Evolutionary conservation across 2,888 invertebrate genomes (phyloP).

Genomic region (Willowsia nigromaculata): DNA sequence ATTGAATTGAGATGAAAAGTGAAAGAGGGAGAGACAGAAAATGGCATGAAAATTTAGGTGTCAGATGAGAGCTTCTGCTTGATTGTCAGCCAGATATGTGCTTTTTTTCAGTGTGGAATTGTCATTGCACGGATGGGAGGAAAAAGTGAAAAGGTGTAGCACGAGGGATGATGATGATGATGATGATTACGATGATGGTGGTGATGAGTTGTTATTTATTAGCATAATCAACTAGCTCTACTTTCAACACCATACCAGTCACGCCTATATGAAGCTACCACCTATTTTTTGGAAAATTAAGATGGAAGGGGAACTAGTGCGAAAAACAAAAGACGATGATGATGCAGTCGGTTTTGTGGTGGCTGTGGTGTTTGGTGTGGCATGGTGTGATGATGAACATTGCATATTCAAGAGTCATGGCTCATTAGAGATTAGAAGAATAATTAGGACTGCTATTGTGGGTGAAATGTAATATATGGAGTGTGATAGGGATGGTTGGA

Average conservation of each 20-base stretch:
- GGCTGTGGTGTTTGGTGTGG: neutral
- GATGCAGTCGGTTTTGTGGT: neutral
- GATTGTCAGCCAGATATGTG: neutral
- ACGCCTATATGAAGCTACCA: neutral
- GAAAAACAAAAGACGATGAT: slow-evolving; percentile 1
- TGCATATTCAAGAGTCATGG: slow-evolving; percentile 25
- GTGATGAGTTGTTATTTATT: slow-evolving; percentile 23
- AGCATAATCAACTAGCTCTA: slow-evolving; percentile 26
- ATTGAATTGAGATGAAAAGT: slow-evolving; percentile 22
- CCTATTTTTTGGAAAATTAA: neutral
- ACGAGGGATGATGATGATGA: neutral
- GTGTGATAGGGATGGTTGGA: neutral
- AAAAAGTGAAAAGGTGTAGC: neutral
- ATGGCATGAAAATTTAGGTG: slow-evolving; percentile 10
- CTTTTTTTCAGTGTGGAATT: neutral
- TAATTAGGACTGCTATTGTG: slow-evolving; percentile 10
- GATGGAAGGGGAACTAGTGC: neutral
- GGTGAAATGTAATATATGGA: neutral
- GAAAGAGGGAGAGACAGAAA: neutral
- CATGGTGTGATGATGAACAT: neutral
- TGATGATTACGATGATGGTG: neutral
- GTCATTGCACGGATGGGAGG: neutral
- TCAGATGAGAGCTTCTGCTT: neutral
- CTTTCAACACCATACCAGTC: neutral
- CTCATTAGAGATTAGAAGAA: slow-evolving; percentile 27